Base-by-base conservation (phyloP, 2,113 vertebrate species). In the Corythoichthys intestinalis region DNA sequence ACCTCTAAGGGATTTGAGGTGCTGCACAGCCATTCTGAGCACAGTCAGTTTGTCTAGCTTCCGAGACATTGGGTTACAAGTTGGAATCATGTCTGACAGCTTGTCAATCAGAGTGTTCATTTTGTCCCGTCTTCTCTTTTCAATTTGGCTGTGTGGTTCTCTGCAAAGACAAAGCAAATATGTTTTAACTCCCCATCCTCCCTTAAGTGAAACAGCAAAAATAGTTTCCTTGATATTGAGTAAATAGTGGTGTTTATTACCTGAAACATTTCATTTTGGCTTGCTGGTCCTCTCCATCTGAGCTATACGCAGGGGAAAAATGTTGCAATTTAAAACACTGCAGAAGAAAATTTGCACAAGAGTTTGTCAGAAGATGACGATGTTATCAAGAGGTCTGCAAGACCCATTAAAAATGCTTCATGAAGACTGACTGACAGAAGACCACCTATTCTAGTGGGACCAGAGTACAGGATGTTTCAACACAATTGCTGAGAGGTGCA, bases 1-100 rank as follows among this genome's bases (percentile, higher is more conserved):
- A 95, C 95, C 94, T 94, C 93, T 96, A 48, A 97, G 89, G 54
- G 94, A 93, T 69, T 93, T 95, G 61, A 98, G 87, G 81, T 98
- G 94, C 65, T 96, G 94, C 39, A 98, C 95, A 5, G 95, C 94
- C 94, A 95, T 94, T 68, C 95, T 89, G 67, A 98, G 89, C 56
- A 98, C 94, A 0, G 94, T 97, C 34, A 98, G 94, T 68, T 98
- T 98, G 88, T 98, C 96, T 65, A 96, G 87, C 65, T 95, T 97
- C 5, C 93, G 92, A 39, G 94, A 91, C 91, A 94, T 76, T 28
- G 94, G 94, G 78, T 92, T 94, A 87, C 94, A 95, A 35, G 93
- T 93, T 6, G 96, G 96, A 78, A 98, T 94, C 95, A 97, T 95
- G 38, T 92, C 92, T 7, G 95, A 96, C 28, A 98, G 88, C 71